These are phyloP conservation scores for Cephonodes hylas DNA, from an alignment of 2,888 invertebrate genomes.

Conservation along the genomic window DNA sequence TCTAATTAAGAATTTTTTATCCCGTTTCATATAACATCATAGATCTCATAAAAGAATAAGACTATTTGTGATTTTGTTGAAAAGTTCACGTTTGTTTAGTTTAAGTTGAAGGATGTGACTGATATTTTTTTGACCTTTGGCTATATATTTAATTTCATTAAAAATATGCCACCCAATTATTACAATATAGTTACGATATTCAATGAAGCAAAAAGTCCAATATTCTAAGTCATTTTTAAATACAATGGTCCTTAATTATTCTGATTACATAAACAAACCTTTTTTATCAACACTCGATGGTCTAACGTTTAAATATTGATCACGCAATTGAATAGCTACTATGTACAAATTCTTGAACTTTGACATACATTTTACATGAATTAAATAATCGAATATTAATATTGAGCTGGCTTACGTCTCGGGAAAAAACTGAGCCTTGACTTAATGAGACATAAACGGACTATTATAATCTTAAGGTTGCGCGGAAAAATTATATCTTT, in stretches of 20 bases:
- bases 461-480: neutral
- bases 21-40: no score
- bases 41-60: no score
- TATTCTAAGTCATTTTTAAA: neutral
- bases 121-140: no score
- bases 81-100: no score
- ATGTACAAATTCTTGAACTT: constrained; percentile 7
- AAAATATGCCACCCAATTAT: no score
- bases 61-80: no score
- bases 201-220: neutral
- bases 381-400: constrained; percentile 4
- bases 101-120: no score
- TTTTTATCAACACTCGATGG: neutral
- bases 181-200: no score
- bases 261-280: neutral
- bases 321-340: neutral
- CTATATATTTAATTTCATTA: no score
- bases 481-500: neutral
- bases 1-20: no score
- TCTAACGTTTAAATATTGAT: constrained; percentile 3
- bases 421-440: constrained; percentile 3
- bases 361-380: neutral
- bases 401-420: neutral
- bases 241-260: neutral
- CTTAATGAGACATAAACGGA: neutral